A percentile compares a stretch with the other conserved stretches of the same genome.
Conservation (phyloP, 2,888 invertebrate genomes). For the Ferdinandea cuprea region DNA sequence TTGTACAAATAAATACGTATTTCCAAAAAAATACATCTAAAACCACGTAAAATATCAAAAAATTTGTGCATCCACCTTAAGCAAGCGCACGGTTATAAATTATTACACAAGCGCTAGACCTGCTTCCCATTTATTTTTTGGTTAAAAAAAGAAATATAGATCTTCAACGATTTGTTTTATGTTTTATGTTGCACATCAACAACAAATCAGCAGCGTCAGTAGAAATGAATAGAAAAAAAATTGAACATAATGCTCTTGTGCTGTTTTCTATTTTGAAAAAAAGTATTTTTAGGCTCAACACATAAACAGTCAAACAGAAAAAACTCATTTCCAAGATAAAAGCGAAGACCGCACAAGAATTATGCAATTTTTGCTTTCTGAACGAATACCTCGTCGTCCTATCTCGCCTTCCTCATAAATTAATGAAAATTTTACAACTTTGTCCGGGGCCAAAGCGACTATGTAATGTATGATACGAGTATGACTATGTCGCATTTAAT, state of each 20-base stretch:
- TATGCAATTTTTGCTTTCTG: conserved; percentile 63
- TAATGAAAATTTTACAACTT: conserved; percentile 62
- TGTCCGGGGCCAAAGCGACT: conserved; percentile 38
- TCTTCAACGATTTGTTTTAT: conserved; percentile 32
- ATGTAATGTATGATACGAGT: conserved; percentile 25
- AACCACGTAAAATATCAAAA: not conserved
- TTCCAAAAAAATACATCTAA: not conserved
- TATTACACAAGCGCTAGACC: conserved; percentile 2
- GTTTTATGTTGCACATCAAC: conserved; percentile 63
- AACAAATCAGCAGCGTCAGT: conserved; percentile 41
- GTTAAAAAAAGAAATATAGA: conserved; percentile 18
- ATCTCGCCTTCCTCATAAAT: conserved; percentile 38
- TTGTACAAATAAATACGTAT: not conserved
- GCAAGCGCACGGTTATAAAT: not conserved
- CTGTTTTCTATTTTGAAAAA: conserved; percentile 56
- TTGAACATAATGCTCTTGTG: conserved; percentile 42
- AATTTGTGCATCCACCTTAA: not conserved
- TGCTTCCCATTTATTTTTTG: conserved; percentile 8
- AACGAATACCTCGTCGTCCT: conserved; percentile 22
- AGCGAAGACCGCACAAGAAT: conserved; percentile 63
- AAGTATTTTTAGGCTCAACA: conserved; percentile 58
- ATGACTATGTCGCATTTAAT: conserved; percentile 51
- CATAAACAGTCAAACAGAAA: conserved; percentile 51
- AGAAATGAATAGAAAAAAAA: conserved; percentile 17
- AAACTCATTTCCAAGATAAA: conserved; percentile 52